These are phyloP conservation scores for Copsychus sechellarum DNA, from an alignment of 2,113 vertebrate genomes.

Conservation along the genomic window DNA sequence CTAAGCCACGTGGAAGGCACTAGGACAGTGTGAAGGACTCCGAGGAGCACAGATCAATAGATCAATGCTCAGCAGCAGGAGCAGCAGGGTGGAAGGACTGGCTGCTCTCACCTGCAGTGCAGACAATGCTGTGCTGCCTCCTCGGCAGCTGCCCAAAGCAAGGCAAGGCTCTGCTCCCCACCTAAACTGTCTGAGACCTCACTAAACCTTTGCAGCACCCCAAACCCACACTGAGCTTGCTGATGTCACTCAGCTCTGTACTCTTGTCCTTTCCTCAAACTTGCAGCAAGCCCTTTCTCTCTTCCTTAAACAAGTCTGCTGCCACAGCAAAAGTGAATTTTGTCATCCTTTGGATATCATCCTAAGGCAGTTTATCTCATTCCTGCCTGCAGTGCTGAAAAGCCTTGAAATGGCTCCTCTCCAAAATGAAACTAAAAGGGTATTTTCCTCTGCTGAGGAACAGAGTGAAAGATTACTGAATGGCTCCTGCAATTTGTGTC, in stretches of 20 bases:
- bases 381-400: background rate
- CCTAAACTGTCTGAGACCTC: background rate
- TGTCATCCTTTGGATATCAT: background rate
- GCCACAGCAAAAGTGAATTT: background rate
- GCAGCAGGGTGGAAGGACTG: background rate
- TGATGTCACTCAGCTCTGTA: background rate
- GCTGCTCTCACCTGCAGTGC: background rate
- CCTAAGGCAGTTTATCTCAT: background rate
- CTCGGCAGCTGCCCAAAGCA: background rate
- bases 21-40: background rate
- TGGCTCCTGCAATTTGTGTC: background rate
- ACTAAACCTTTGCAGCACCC: background rate
- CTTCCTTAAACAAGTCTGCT: background rate
- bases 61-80: background rate
- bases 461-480: background rate
- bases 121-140: accelerated
- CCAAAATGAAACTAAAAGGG: background rate
- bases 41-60: background rate
- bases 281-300: background rate
- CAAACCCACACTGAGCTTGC: background rate
- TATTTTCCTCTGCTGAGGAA: background rate
- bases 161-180: background rate
- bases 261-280: background rate
- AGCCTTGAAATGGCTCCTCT: background rate
- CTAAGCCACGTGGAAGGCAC: accelerated